Conservation (phyloP, 2,797 vertebrate species). For the Triplophysa yarkandensis region DNA sequence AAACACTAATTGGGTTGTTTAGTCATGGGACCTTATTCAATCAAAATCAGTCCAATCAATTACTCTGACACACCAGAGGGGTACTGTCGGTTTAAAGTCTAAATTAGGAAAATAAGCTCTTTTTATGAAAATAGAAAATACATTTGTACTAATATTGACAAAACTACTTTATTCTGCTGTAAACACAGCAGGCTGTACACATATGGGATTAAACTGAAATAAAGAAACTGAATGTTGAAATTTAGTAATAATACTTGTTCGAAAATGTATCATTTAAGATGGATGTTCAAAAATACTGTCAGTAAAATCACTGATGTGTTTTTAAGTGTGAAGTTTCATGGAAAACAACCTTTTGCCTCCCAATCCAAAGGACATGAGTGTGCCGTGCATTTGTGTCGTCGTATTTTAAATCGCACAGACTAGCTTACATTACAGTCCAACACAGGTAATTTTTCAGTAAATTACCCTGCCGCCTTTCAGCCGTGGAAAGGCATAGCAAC, state of each 20-base stretch:
- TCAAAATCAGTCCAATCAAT: slow-evolving; percentile 31
- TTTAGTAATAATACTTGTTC: too few relatives aligned
- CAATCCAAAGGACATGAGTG: slow-evolving; percentile 59
- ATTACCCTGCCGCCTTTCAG: slow-evolving; percentile 66
- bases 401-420: slow-evolving; percentile 64
- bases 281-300: too few relatives aligned
- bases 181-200: neutral
- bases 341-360: slow-evolving; percentile 34
- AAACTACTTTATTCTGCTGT: neutral
- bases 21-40: slow-evolving; percentile 38
- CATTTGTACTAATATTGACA: slow-evolving; percentile 3
- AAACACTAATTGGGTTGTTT: slow-evolving; percentile 40
- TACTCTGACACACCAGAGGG: slow-evolving; percentile 3
- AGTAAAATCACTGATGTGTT: too few relatives aligned
- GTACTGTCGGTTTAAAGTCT: neutral
- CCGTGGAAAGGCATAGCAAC: slow-evolving; percentile 52
- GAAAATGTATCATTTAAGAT: too few relatives aligned
- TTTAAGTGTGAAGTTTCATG: neutral
- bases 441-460: slow-evolving; percentile 71
- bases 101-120: neutral
- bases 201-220: neutral
- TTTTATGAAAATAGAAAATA: neutral
- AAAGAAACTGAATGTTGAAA: neutral
- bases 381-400: slow-evolving; percentile 59
- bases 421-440: slow-evolving; percentile 62